Percentiles rank a stretch among this genome's conserved stretches.
phyloP scores from a whole-genome alignment of 1,140 invertebrate species.

The Drosophila melanica region DNA sequence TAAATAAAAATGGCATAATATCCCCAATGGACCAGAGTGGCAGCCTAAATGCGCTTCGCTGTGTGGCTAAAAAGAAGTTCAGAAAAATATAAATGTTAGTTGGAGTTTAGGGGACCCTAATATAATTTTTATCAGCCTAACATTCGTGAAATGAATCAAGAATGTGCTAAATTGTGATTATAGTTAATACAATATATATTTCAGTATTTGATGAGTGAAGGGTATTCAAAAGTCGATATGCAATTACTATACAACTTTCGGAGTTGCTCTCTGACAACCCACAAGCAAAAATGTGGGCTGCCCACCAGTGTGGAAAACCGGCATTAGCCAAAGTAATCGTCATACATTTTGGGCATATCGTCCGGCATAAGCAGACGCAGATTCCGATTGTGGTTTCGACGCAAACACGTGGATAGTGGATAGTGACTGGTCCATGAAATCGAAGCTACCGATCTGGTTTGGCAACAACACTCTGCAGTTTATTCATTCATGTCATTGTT shows the following conservation, averaged over 20 bases:
- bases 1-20: conserved; percentile 43
- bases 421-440: conserved; percentile 45
- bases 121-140: too few relatives aligned
- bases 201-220: neutral
- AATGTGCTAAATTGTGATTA: neutral
- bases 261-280: conserved; percentile 27
- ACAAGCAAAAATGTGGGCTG: conserved; percentile 39
- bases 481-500: conserved; percentile 62
- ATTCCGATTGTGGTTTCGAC: conserved; percentile 14
- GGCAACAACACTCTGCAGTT: conserved; percentile 35
- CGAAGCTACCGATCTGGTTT: conserved; percentile 47
- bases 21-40: neutral
- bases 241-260: conserved; percentile 1
- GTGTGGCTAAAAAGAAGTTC: conserved; percentile 5
- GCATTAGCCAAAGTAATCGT: conserved; percentile 65
- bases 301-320: conserved; percentile 73
- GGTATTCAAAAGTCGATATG: conserved; percentile 2
- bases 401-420: conserved; percentile 59
- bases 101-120: neutral
- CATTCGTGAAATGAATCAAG: neutral
- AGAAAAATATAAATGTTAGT: conserved; percentile 12
- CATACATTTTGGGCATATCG: conserved; percentile 75
- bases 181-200: too few relatives aligned
- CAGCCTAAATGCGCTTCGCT: conserved; percentile 22
- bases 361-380: conserved; percentile 54